Base-by-base conservation (phyloP, 2,113 vertebrate species). In the Hipposideros armiger region DNA sequence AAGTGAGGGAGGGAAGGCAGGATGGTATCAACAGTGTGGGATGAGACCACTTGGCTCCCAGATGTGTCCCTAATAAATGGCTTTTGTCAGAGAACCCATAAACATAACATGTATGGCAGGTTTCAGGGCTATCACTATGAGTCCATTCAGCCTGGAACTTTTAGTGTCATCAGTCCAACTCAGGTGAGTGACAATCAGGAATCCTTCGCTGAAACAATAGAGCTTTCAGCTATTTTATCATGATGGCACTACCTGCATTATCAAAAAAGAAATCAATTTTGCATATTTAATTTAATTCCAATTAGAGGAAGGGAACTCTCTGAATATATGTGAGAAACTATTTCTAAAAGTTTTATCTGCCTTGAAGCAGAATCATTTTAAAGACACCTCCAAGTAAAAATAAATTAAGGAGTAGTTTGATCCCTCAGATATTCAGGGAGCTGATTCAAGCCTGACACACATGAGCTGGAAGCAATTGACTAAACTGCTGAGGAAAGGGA, bases 71-170 rank as follows among this genome's bases (percentile, higher is more conserved):
- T 94, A 94, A 96, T 85, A 94, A 97, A 90, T 95, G 90, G 77
- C 19, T 77, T 92, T 96, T 97, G 95, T 97, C 94, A 97, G 84
- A 89, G 22, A 67, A 86, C 50, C 88, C 87, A 78, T 91, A 94
- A 95, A 94, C 87, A 96, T 66, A 90, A 45, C 1, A 0, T 8
- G 90, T 94, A 96, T 93, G 87, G 92, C 90, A 87, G 90, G 82
- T 52, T 92, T 91, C 11, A 36, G 24, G 8, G 73, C 89, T 81
- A 13, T 60, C 78, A 64, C 93, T 40, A 56, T 45, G 8, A 62
- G 45, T 30, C 7, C 74, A 17, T 87, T 97, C 91, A 77, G n/a
- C 10, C 8, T 45, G 52, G 52, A 73, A 67, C 58, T 74, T 72
- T 52, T 60, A 84, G 50, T 96, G 70, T 92, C 87, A 92, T 66